A percentile compares a stretch with the other conserved stretches of the same genome.
phyloP scores from a whole-genome alignment of 2,797 vertebrate species.

The Cyclopterus lumpus region DNA sequence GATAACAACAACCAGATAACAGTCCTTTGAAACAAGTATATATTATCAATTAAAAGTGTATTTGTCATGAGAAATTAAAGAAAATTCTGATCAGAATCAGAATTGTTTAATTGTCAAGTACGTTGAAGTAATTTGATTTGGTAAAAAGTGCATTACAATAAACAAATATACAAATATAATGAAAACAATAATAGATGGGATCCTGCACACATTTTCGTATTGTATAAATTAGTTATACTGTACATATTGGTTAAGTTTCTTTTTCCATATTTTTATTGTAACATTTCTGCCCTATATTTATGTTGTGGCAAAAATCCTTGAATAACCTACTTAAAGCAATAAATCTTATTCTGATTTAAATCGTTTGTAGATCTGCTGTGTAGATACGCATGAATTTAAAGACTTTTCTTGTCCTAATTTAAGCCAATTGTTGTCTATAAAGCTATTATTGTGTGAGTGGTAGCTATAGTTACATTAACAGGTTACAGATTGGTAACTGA shows the following conservation, averaged over 20 bases:
- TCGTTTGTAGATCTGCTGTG: not conserved
- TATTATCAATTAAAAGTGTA: too few species aligned
- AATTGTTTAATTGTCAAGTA: too few species aligned
- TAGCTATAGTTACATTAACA: not conserved
- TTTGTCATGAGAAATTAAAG: too few species aligned
- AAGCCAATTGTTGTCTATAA: not conserved
- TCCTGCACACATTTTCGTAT: not conserved
- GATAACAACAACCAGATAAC: too few species aligned
- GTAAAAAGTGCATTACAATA: too few species aligned
- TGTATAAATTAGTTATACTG: not conserved
- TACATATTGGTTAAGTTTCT: not conserved
- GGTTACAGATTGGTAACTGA: not conserved
- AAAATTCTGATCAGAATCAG: too few species aligned
- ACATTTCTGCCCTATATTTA: not conserved
- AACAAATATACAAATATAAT: too few species aligned
- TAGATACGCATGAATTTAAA: not conserved
- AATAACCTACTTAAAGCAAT: not conserved
- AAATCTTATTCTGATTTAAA: not conserved
- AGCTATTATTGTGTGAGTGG: too few species aligned
- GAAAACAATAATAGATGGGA: not conserved
- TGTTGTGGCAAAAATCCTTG: not conserved
- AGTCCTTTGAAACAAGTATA: too few species aligned
- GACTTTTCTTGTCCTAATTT: too few species aligned
- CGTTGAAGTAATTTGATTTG: too few species aligned
- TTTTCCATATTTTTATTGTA: not conserved